Evolutionary conservation across 2,888 invertebrate species (phyloP).

Genomic region (Mongoloraphidia duomilia): DNA sequence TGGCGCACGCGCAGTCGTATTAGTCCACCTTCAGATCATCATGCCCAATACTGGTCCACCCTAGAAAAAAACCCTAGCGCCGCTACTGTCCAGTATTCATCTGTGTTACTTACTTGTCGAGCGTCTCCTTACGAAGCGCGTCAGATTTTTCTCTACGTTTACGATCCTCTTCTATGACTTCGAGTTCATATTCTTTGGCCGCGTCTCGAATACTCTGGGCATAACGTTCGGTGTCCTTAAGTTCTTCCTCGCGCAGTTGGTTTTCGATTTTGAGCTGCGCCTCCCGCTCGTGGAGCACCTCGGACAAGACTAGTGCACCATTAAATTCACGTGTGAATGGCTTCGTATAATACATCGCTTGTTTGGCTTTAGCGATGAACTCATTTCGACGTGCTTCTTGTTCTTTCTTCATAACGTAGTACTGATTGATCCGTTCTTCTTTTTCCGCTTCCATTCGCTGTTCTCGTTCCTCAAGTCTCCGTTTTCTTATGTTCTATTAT

Average conservation of each 20-base stretch:
- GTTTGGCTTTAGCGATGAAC: slow-evolving; percentile 21
- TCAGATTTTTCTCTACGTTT: slow-evolving; percentile 6
- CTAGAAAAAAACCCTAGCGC: too few species aligned
- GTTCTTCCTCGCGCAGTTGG: too few species aligned
- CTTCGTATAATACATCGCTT: slow-evolving; percentile 20
- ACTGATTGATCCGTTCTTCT: slow-evolving; percentile 12
- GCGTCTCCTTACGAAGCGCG: too few species aligned
- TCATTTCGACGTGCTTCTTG: slow-evolving; percentile 17
- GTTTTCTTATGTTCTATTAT: slow-evolving; percentile 13
- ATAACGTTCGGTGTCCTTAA: too few species aligned
- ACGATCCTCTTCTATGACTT: slow-evolving; percentile 15
- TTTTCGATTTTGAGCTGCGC: slow-evolving; percentile 17
- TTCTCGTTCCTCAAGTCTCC: slow-evolving; percentile 13
- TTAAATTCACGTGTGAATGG: slow-evolving; percentile 23
- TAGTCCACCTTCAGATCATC: too few species aligned
- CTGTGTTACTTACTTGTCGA: too few species aligned
- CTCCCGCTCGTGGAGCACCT: slow-evolving; percentile 23
- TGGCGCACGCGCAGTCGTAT: too few species aligned
- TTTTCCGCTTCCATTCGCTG: slow-evolving; percentile 10
- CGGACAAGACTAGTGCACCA: slow-evolving; percentile 22
- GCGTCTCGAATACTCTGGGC: too few species aligned
- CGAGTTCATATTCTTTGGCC: slow-evolving; percentile 2
- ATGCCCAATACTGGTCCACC: too few species aligned
- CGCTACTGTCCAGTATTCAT: too few species aligned
- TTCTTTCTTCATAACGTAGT: slow-evolving; percentile 16